Conservation (phyloP, 2,113 vertebrate genomes). For the Stigmatopora argus region DNA sequence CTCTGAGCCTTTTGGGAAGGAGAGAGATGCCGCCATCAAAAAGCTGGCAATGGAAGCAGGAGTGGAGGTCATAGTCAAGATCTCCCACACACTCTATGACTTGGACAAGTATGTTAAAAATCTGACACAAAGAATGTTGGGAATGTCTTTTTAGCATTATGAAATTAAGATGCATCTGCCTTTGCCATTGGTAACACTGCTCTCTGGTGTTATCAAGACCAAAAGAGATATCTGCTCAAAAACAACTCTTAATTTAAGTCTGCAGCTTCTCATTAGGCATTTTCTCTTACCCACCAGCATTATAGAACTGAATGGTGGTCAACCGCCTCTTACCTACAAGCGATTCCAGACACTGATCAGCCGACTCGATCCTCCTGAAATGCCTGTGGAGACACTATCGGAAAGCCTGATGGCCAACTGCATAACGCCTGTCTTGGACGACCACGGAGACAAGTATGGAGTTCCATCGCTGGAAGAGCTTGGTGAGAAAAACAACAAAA, state of each 20-base stretch:
- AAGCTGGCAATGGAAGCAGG: constrained; percentile 74
- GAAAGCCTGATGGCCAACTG: constrained; percentile 64
- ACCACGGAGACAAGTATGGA: constrained; percentile 73
- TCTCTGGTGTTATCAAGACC: not conserved
- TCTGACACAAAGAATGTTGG: not conserved
- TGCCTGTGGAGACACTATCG: constrained; percentile 66
- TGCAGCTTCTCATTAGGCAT: not conserved
- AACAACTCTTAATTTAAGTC: not conserved
- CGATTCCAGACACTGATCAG: constrained; percentile 75
- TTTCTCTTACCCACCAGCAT: constrained; percentile 46
- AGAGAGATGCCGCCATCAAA: constrained; percentile 73
- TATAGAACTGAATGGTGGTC: constrained; percentile 70
- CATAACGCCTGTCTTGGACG: constrained; percentile 66
- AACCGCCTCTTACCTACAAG: constrained; percentile 75
- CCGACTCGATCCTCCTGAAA: constrained; percentile 69
- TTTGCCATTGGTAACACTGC: not conserved
- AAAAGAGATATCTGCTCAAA: no score
- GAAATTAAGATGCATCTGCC: not conserved
- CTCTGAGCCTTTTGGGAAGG: constrained; percentile 74
- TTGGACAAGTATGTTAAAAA: constrained; percentile 65
- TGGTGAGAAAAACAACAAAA: constrained; percentile 47
- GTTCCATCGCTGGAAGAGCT: constrained; percentile 74
- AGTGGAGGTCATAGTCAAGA: constrained; percentile 73
- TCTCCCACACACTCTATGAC: constrained; percentile 74
- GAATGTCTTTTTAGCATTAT: not conserved